Evolutionary conservation across 2,113 vertebrate species (phyloP), one percentile per base, ranked within the genome.

Genomic region (Octodon degus): DNA sequence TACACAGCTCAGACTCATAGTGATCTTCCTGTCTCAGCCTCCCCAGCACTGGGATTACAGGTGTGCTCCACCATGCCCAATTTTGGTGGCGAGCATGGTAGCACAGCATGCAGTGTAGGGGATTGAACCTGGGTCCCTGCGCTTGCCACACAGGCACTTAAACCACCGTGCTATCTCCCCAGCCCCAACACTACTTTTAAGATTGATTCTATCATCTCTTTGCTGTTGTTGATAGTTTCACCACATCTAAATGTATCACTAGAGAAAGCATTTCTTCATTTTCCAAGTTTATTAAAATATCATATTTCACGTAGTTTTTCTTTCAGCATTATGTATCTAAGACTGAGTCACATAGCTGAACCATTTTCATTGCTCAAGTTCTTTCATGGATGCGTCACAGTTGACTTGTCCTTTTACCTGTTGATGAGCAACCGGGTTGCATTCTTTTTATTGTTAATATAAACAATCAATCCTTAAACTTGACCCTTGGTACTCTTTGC

Each of bases 221-320:
- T 70, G 27, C 40, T 77, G 2, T 11, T 62, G 27, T 72, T 65
- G 60, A 14, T 88, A 65, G n/a, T 63, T 85, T 77, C 65, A 72
- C 13, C 10, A 70, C 47, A 43, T 32, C 27, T 65, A 32, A 24
- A 63, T 37, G 0, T 4, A 30, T 82, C 34, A 30, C 24, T 55
- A 88, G 88, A 40, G 5, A 89, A 63, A 89, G 55, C 58, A 82
- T 20, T 94, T 96, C 24, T 77, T 77, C 43, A 16, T 79, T 79
- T 92, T 37, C 72, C 63, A 86, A 86, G 60, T 60, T 87, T 62
- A 90, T 47, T 53, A 90, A 87, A 82, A 79, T 89, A 43, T 34
- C 32, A 20, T 60, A 60, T 85, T 92, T 86, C n/a, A 24, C 30
- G 24, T 74, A 80, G 17, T 89, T 89, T 92, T 80, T 55, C 70